phyloP scores from a whole-genome alignment of 2,113 vertebrate species.

The Ptilonorhynchus violaceus region DNA sequence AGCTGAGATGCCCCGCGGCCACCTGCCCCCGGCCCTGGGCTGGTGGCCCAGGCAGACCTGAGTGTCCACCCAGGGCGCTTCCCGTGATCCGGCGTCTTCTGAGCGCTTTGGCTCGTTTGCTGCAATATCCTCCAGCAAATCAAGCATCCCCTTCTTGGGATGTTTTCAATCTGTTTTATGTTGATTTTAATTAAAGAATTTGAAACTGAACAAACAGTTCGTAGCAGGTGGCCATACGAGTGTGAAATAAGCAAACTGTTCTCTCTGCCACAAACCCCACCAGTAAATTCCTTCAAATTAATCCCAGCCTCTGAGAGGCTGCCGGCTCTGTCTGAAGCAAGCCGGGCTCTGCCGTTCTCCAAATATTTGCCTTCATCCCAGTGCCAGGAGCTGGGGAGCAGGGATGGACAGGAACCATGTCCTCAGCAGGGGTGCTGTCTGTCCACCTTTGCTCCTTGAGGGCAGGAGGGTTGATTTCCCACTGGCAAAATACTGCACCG shows the following conservation, averaged over 20 bases:
- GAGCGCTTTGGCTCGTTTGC: conserved; percentile 64
- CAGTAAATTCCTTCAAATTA: conserved; percentile 79
- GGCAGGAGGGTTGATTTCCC: background rate
- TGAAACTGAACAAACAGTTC: conserved; percentile 81
- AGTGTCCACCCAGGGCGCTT: background rate
- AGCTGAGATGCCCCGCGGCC: background rate
- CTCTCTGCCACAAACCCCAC: conserved; percentile 76
- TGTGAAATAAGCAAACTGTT: conserved; percentile 86
- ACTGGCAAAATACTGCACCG: background rate
- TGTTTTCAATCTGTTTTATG: conserved; percentile 85
- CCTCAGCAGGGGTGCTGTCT: background rate
- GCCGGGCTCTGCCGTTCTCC: background rate
- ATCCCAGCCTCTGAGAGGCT: conserved; percentile 69
- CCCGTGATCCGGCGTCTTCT: background rate
- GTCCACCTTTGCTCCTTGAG: rapidly evolving
- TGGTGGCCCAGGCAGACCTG: rapidly evolving
- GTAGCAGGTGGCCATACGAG: conserved; percentile 81
- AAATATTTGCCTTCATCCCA: conserved; percentile 60
- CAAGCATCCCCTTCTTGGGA: conserved; percentile 79
- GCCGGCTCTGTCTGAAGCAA: conserved; percentile 35
- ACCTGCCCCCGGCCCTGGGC: background rate
- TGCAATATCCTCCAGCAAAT: conserved; percentile 79
- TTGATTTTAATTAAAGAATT: conserved; percentile 85
- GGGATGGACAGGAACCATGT: background rate
- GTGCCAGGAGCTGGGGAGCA: background rate